These are phyloP conservation scores for Eilema depressum DNA, from an alignment of 2,888 invertebrate species.

Conservation along the genomic window DNA sequence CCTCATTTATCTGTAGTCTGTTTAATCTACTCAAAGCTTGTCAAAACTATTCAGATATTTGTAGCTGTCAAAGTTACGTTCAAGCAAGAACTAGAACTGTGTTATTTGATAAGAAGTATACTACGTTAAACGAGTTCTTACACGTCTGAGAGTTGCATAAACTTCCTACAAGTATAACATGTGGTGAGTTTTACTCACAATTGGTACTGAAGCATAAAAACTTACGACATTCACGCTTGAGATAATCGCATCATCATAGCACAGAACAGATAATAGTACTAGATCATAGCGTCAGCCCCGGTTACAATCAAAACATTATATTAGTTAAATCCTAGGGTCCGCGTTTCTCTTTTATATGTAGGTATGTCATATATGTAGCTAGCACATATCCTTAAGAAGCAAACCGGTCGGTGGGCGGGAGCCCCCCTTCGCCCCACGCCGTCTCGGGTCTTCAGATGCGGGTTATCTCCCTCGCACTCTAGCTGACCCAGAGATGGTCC, in stretches of 20 bases:
- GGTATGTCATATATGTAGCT: no score
- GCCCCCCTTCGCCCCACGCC: no score
- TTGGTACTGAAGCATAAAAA: neutral
- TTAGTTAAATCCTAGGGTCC: no score
- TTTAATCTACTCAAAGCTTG: neutral
- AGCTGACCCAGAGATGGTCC: no score
- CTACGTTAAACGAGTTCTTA: neutral
- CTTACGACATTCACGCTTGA: neutral
- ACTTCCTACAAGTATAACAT: neutral
- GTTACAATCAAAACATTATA: no score
- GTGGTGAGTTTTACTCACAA: neutral
- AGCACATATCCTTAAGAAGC: no score
- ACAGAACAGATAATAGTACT: no score
- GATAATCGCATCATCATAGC: neutral
- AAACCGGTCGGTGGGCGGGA: no score
- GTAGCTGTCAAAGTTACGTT: neutral
- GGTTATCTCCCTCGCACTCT: no score
- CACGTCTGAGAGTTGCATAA: neutral
- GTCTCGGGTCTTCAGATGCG: no score
- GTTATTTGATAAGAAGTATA: neutral
- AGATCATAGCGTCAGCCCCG: no score
- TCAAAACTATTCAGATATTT: constrained; percentile 3
- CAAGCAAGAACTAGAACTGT: neutral
- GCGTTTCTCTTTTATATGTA: no score
- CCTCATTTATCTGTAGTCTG: neutral